Percentiles rank a stretch among this genome's conserved stretches.
These are phyloP conservation scores for Eulemur macaco DNA, from an alignment of 2,113 vertebrate species.

Conservation along the genomic window DNA sequence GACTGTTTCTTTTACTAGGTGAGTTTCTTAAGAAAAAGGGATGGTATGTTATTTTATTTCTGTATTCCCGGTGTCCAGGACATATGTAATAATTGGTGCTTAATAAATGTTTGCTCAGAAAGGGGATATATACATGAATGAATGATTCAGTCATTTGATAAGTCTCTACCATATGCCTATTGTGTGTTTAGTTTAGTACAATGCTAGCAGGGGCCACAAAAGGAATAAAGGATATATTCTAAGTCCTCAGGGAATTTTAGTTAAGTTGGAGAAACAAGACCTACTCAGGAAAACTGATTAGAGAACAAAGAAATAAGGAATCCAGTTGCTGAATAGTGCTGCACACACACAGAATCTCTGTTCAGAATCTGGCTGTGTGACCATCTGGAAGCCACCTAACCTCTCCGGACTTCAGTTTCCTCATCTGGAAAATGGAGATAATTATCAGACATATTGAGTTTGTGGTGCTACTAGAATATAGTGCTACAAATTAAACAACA, in stretches of 20 bases:
- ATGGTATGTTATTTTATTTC: background rate
- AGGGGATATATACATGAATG: background rate
- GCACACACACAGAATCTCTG: background rate
- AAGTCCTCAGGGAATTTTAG: background rate
- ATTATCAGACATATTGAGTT: background rate
- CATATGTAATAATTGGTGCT: background rate
- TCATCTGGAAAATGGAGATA: background rate
- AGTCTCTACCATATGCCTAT: background rate
- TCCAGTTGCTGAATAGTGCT: background rate
- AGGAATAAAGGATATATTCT: background rate
- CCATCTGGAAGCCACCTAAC: background rate
- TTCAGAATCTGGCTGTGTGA: background rate
- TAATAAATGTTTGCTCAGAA: background rate
- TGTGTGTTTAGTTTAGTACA: background rate
- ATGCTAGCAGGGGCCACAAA: background rate
- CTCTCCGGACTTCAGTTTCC: background rate
- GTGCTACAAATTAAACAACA: constrained; percentile 7
- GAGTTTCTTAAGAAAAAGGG: background rate
- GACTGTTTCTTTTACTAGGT: background rate
- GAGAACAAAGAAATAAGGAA: background rate
- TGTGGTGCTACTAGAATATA: background rate
- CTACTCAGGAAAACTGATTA: background rate
- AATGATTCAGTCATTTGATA: background rate
- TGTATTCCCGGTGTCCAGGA: background rate
- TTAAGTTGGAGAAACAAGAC: background rate